phyloP scores from a whole-genome alignment of 2,888 invertebrate genomes.

The Andrena praecox region DNA sequence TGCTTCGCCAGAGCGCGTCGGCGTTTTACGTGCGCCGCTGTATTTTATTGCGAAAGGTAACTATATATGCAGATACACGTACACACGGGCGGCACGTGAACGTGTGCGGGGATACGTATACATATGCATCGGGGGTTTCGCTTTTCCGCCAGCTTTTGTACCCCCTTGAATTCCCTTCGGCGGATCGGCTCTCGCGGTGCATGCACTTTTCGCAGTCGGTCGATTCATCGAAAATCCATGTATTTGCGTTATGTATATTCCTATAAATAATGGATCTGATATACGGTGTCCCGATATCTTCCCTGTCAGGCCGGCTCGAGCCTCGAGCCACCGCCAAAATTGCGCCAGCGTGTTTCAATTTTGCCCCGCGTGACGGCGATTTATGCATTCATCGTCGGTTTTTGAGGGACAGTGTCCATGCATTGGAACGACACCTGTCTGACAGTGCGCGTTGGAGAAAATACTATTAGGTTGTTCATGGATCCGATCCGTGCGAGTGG shows the following conservation, averaged over 20 bases:
- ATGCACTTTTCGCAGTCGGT: constrained; percentile 65
- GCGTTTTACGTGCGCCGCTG: constrained; percentile 70
- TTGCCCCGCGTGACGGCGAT: constrained; percentile 9
- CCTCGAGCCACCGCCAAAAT: constrained; percentile 23
- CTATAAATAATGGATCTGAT: constrained; percentile 65
- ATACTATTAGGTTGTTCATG: background rate
- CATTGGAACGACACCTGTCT: constrained; percentile 1
- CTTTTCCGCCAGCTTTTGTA: constrained; percentile 66
- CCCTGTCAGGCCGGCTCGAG: background rate
- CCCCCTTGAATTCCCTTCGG: constrained; percentile 58
- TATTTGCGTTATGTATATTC: constrained; percentile 60
- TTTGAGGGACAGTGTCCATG: background rate
- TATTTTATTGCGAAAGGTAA: constrained; percentile 70
- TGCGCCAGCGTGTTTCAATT: constrained; percentile 22
- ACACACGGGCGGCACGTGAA: background rate
- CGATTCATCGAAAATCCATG: constrained; percentile 69
- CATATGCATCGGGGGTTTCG: constrained; percentile 48
- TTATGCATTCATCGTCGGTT: constrained; percentile 5
- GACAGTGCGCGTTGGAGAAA: background rate
- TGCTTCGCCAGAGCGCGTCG: constrained; percentile 70
- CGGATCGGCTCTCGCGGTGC: constrained; percentile 60
- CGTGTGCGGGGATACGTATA: constrained; percentile 28
- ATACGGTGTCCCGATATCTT: constrained; percentile 46
- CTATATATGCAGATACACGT: constrained; percentile 47
- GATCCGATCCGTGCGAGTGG: too few relatives aligned